Evolutionary conservation across 2,113 vertebrate genomes (phyloP).

Genomic region (Shinisaurus crocodilurus): DNA sequence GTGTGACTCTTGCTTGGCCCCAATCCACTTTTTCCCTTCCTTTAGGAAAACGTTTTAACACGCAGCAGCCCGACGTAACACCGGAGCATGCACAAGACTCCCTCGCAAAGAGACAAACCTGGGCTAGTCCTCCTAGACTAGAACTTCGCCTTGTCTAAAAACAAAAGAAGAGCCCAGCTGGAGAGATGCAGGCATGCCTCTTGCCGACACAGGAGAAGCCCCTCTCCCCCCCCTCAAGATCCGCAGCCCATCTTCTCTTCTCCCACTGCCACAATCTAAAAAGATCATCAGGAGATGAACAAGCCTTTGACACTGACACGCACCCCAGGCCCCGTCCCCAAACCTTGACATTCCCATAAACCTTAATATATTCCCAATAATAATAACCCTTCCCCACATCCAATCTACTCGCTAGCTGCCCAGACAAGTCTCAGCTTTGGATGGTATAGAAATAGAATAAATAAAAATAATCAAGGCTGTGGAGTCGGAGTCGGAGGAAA

Average conservation of each 20-base stretch:
- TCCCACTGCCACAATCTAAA: neutral
- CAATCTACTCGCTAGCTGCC: too few species aligned
- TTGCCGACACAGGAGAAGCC: neutral
- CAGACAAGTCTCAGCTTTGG: too few species aligned
- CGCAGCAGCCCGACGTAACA: neutral
- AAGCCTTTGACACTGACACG: neutral
- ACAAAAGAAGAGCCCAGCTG: neutral
- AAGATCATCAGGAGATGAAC: too few species aligned
- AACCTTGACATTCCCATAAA: neutral
- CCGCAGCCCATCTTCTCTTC: neutral
- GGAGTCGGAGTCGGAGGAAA: too few species aligned
- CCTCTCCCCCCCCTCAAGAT: too few species aligned
- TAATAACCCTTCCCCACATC: neutral
- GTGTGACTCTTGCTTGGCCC: neutral
- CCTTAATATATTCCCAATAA: too few species aligned
- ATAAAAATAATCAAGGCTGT: too few species aligned
- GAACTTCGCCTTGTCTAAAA: neutral
- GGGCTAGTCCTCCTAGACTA: too few species aligned
- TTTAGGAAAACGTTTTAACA: neutral
- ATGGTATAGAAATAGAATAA: too few species aligned
- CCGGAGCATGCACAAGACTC: neutral
- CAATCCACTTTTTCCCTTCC: neutral
- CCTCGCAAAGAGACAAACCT: neutral
- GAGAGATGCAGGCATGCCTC: neutral
- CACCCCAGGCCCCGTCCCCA: neutral